Percentiles rank a stretch among this genome's conserved stretches.
Conservation (phyloP, 2,888 invertebrate species). For the Eupithecia dodoneata region DNA sequence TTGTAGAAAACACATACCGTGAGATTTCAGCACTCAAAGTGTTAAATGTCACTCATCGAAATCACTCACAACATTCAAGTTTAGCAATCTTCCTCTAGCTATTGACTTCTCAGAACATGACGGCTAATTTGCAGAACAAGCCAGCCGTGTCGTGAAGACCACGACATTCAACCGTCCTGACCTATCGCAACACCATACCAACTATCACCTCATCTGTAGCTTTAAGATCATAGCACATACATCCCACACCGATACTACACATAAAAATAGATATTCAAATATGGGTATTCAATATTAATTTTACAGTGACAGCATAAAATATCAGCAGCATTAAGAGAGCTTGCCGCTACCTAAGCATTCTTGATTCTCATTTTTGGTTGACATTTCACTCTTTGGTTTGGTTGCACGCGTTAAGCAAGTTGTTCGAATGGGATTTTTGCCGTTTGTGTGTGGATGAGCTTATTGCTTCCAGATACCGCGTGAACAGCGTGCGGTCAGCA, state of each 20-base stretch:
- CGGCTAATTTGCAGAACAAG: conserved; percentile 7
- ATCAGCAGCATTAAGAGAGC: background rate
- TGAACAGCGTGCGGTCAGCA: background rate
- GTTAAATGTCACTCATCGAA: background rate
- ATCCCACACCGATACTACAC: background rate
- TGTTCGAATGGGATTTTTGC: background rate
- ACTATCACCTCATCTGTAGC: conserved; percentile 2
- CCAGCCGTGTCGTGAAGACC: conserved; percentile 34
- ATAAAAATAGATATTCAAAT: background rate
- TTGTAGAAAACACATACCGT: too few species aligned
- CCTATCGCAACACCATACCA: conserved; percentile 41
- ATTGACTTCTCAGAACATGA: conserved; percentile 10
- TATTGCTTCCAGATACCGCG: background rate
- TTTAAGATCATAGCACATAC: background rate
- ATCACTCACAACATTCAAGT: background rate
- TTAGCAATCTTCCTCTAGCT: background rate
- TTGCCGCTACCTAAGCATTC: background rate
- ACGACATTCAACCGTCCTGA: conserved; percentile 42
- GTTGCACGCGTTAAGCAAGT: background rate
- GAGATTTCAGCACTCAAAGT: too few species aligned
- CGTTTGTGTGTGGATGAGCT: background rate
- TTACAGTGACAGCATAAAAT: background rate
- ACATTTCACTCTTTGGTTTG: background rate
- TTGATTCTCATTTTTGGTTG: background rate
- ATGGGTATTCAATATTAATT: background rate